Evolutionary conservation across 2,888 invertebrate genomes (phyloP).

Genomic region (Idaea biselata): DNA sequence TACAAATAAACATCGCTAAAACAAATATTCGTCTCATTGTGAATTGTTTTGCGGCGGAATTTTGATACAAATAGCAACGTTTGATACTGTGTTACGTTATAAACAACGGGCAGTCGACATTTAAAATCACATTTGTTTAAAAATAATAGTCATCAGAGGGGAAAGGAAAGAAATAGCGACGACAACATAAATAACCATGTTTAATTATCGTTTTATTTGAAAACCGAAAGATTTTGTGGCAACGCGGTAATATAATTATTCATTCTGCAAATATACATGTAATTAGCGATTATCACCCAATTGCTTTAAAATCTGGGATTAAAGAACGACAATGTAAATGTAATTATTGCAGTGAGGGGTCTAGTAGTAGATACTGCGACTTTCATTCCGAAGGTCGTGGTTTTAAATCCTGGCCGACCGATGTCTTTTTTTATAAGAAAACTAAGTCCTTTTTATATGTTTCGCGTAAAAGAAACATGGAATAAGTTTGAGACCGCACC

Average conservation of each 20-base stretch:
- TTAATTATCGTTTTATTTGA: conserved; percentile 2
- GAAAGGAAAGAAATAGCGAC: neutral
- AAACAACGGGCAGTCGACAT: conserved; percentile 25
- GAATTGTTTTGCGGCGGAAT: conserved; percentile 27
- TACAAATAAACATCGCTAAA: conserved; percentile 41
- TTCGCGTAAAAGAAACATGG: too few species aligned
- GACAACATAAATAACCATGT: conserved; percentile 3
- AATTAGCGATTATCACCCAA: neutral
- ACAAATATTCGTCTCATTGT: conserved; percentile 38
- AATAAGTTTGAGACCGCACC: too few species aligned
- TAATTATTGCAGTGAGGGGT: too few species aligned
- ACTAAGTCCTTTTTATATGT: too few species aligned
- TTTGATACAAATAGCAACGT: conserved; percentile 23
- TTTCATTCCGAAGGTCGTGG: too few species aligned
- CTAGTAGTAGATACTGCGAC: too few species aligned
- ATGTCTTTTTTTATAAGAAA: too few species aligned
- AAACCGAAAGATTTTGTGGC: neutral
- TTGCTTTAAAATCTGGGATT: neutral
- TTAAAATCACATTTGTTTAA: conserved; percentile 26
- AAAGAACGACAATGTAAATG: neutral
- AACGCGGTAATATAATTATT: neutral
- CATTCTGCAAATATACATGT: neutral
- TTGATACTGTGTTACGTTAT: conserved; percentile 24
- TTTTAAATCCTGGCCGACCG: too few species aligned
- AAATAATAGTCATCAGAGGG: conserved; percentile 17